These are phyloP conservation scores for Neodon shergylaensis DNA, from an alignment of 2,113 vertebrate species.

Conservation along the genomic window DNA sequence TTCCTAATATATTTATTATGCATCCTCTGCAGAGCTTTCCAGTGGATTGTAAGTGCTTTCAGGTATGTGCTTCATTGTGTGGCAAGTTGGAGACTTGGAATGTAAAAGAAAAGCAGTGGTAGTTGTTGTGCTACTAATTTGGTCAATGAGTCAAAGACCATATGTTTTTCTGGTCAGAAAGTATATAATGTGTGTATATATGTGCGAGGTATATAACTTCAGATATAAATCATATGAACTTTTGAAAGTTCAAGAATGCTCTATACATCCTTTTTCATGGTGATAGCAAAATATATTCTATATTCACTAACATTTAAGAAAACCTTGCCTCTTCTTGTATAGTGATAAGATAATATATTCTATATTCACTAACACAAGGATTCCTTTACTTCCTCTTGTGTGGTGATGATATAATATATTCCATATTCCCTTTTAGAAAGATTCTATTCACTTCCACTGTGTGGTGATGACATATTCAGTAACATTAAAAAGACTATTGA, in stretches of 20 bases:
- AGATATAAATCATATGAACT: neutral
- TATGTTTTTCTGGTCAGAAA: neutral
- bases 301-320: too few species aligned
- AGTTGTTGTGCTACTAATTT: neutral
- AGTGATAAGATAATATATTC: too few species aligned
- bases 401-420: too few species aligned
- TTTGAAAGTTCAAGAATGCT: neutral
- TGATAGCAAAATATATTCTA: too few species aligned
- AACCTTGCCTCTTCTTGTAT: too few species aligned
- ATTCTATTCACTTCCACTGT: neutral
- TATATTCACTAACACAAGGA: too few species aligned
- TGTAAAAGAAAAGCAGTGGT: neutral
- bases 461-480: neutral
- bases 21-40: neutral
- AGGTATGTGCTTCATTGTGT: neutral
- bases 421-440: too few species aligned
- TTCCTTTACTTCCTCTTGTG: too few species aligned
- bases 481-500: neutral
- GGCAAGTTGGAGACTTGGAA: rapidly evolving
- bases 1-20: neutral
- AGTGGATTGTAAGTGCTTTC: neutral
- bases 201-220: neutral
- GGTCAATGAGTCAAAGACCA: neutral
- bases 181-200: neutral
- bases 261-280: too few species aligned